Evolutionary conservation across 2,888 invertebrate genomes (phyloP), one percentile per base, ranked within the genome.

Genomic region (Limnephilus rhombicus): DNA sequence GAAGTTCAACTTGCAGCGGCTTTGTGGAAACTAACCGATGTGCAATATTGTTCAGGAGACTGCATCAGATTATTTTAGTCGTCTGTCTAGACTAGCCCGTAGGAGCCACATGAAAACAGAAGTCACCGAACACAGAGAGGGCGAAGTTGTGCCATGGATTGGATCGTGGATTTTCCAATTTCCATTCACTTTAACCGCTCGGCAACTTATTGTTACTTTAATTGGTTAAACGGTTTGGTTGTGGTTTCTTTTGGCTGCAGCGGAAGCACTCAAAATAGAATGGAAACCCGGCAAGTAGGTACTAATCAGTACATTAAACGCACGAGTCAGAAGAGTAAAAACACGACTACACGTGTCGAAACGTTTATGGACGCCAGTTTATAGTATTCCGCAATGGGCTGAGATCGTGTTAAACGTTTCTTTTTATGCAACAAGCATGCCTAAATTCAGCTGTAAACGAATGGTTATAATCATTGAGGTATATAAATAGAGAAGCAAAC

Each of bases 31-130:
- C 37, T 34, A 29, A 41, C 49, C 31, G 34, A n/a, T 37, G 85
- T 31, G 31, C 68, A 53, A 24, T 68, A 88, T 88, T 45, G 29
- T 86, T 41, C 18, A 31, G 24, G 68, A 31, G n/a, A 31, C 29
- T 29, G 88, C 88, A 37, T 41, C 53, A n/a, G 45, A 37, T 68
- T 68, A 88, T 68, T 88, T 88, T 53, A 53, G 87, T 45, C 87
- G 53, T 13, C 31, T 68, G 88, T 88, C 88, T 88, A 88, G 53
- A 53, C 86, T 45, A 37, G 82, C 9, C 31, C 2, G 15, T 34
- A 31, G 24, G 12, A n/a, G 85, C 13, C 45, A 85, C 45, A 45
- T 85, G 24, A 41, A 9, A 85, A 85, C 11, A 24, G 37, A 34
- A 34, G 24, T 68, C 68, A 24, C 68, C 68, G 53, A 53, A 53